Evolutionary conservation across 2,797 vertebrate genomes (phyloP).

Genomic region (Discoglossus pictus): DNA sequence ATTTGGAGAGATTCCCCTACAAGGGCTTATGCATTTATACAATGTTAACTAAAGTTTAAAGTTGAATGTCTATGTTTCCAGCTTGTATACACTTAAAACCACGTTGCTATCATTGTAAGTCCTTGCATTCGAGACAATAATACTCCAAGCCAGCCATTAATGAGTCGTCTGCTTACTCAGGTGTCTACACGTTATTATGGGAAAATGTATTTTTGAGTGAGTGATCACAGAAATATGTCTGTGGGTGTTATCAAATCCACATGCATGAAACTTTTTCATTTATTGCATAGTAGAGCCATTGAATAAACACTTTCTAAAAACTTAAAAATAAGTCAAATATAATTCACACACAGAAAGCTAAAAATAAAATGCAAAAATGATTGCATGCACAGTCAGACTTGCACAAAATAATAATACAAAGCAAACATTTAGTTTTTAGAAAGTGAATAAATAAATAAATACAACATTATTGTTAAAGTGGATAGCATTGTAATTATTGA

Average conservation of each 20-base stretch:
- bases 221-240: constrained; percentile 36
- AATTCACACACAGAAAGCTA: too few relatives aligned
- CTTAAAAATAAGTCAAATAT: too few relatives aligned
- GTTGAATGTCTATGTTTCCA: constrained; percentile 26
- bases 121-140: not conserved
- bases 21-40: constrained; percentile 15
- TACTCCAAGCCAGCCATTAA: not conserved
- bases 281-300: not conserved
- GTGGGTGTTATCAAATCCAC: constrained; percentile 34
- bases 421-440: too few relatives aligned
- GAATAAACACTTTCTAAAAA: not conserved
- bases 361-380: too few relatives aligned
- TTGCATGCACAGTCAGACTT: too few relatives aligned
- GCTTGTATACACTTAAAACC: constrained; percentile 9
- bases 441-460: too few relatives aligned
- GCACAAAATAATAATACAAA: too few relatives aligned
- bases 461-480: too few relatives aligned
- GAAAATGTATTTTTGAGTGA: constrained; percentile 37
- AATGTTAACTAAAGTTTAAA: constrained; percentile 31
- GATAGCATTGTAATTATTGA: too few relatives aligned
- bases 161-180: constrained; percentile 37
- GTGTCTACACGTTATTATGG: constrained; percentile 37
- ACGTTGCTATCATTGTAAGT: constrained; percentile 1
- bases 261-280: not conserved
- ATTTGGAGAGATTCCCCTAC: constrained; percentile 29